Evolutionary conservation across 2,113 vertebrate species (phyloP).

Genomic region (Rattus rattus): DNA sequence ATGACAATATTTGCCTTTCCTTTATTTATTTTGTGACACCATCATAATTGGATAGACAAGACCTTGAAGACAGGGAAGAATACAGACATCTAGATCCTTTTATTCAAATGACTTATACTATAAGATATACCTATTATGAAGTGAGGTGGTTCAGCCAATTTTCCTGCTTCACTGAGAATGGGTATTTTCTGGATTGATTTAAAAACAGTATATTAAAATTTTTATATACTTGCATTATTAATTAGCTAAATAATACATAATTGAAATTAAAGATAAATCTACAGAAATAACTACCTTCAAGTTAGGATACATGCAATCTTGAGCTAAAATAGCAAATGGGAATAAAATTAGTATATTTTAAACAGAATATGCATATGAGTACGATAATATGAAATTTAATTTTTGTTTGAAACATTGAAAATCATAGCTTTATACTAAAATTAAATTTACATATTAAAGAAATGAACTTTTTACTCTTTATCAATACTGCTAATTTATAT

Average conservation of each 20-base stretch:
- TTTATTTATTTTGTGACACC: background rate
- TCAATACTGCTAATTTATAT: background rate
- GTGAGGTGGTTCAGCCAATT: fast-evolving
- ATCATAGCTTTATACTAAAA: background rate
- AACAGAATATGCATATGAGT: background rate
- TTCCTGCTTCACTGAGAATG: background rate
- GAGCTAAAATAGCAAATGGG: background rate
- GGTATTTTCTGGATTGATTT: background rate
- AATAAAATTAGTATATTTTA: background rate
- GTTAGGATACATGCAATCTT: background rate
- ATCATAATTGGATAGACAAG: background rate
- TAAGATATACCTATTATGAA: background rate
- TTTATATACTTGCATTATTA: too few relatives aligned
- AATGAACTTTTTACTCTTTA: background rate
- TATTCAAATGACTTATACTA: background rate
- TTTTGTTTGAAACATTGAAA: background rate
- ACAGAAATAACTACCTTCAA: background rate
- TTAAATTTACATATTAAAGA: background rate
- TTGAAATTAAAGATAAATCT: background rate
- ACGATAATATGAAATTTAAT: background rate
- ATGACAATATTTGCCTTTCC: background rate
- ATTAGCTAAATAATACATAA: background rate
- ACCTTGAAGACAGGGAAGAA: background rate
- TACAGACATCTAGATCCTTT: background rate
- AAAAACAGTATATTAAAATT: background rate